phyloP scores from a whole-genome alignment of 2,797 vertebrate genomes.

The Menidia menidia region DNA sequence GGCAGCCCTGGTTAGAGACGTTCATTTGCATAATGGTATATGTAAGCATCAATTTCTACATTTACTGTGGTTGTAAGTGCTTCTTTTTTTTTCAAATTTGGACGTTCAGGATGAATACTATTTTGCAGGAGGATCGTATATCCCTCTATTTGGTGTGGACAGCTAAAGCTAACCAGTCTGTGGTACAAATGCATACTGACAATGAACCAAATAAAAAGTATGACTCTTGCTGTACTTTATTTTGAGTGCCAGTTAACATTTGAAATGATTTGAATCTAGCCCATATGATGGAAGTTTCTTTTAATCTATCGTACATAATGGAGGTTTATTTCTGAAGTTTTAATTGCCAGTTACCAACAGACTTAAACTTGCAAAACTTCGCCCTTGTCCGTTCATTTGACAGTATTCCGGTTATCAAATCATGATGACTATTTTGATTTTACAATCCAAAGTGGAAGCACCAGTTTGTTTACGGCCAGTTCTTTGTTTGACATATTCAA shows the following conservation, averaged over 20 bases:
- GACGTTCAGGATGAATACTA: constrained; percentile 11
- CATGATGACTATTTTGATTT: background rate
- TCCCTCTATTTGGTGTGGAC: background rate
- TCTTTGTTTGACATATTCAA: too few species aligned
- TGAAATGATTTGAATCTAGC: too few species aligned
- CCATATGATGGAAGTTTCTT: too few species aligned
- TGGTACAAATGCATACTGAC: background rate
- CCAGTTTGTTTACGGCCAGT: background rate
- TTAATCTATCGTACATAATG: too few species aligned
- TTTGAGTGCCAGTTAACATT: too few species aligned
- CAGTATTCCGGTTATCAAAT: background rate
- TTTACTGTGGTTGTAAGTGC: constrained; percentile 43
- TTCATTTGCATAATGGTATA: constrained; percentile 53
- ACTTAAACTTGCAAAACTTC: background rate
- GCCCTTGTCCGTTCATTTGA: background rate
- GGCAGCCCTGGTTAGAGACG: constrained; percentile 49
- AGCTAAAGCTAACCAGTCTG: background rate
- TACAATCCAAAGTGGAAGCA: background rate
- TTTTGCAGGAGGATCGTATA: background rate
- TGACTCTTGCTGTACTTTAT: too few species aligned
- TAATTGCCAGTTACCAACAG: too few species aligned
- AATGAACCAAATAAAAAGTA: too few species aligned
- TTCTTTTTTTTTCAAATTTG: constrained; percentile 35
- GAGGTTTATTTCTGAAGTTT: too few species aligned
- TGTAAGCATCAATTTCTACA: constrained; percentile 48